Base-by-base conservation (phyloP, 2,888 invertebrate species). In the Mylabris sibirica region DNA sequence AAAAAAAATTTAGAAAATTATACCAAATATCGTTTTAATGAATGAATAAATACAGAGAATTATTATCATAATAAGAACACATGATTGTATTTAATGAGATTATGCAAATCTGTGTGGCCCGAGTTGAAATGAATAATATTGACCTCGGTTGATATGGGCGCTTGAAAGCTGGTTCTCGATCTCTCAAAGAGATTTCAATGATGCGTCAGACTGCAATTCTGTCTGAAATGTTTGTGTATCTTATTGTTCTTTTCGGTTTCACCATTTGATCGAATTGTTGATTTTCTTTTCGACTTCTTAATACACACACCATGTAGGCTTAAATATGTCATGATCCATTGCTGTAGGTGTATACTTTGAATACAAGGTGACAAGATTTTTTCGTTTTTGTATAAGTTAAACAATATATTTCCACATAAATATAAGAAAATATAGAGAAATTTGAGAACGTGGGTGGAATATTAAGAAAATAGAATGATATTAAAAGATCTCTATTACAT, bases 361-460 rank as follows among this genome's bases (percentile, higher is more conserved):
- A 64, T 66, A 72, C 73, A 75, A 76, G 76, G 75, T 75, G 77
- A 74, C 77, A 72, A 74, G 74, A 73, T 73, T 74, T 73, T 75
- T 74, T 61, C 64, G 65, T 69, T 69, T 72, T n/a, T n/a, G n/a
- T 72, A 69, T 64, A 63, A 67, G 60, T 59, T 71, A 69, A 74
- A 68, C 66, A 68, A 65, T 65, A n/a, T n/a, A n/a, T n/a, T n/a
- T n/a, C n/a, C n/a, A n/a, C n/a, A n/a, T n/a, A n/a, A n/a, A n/a
- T n/a, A 34, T 38, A 57, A 71, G 59, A 61, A 63, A 35, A 41
- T 67, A 71, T 71, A 35, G 8, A 14, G 17, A 34, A 60, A 60
- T 4, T 41, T 4, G 41, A 41, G 41, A n/a, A 41, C 11, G 35
- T 17, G 3, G 44, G 17, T 44, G 0, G 3, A n/a, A n/a, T n/a